phyloP scores from a whole-genome alignment of 2,113 vertebrate genomes.

The Heterotis niloticus region DNA sequence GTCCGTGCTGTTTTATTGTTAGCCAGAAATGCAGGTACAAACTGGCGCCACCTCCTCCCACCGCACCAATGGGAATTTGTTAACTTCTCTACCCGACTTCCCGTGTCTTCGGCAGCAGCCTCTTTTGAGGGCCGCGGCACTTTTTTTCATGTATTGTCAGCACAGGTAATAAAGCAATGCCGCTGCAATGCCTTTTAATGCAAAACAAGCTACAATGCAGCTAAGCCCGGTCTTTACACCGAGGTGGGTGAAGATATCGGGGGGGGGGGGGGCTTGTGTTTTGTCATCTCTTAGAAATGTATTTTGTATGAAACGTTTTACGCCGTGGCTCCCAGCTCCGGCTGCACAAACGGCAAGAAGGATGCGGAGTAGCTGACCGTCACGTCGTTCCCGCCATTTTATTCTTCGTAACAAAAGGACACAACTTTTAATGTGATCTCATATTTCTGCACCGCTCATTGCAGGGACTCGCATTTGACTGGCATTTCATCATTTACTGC shows the following conservation, averaged over 20 bases:
- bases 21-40: too few relatives aligned
- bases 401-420: too few relatives aligned
- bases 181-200: background rate
- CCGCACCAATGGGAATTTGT: background rate
- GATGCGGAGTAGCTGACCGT: too few relatives aligned
- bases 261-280: background rate
- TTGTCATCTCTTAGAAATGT: background rate
- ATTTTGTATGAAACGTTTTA: background rate
- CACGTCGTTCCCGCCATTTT: too few relatives aligned
- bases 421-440: too few relatives aligned
- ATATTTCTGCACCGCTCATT: background rate
- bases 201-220: background rate
- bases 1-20: background rate
- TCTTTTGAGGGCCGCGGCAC: too few relatives aligned
- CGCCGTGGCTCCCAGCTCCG: background rate
- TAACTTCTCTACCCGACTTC: background rate
- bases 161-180: background rate
- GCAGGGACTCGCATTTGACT: background rate
- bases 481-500: conserved; percentile 3
- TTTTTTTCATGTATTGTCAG: background rate
- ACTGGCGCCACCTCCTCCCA: too few relatives aligned
- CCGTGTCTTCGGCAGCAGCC: background rate
- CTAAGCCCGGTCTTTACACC: too few relatives aligned
- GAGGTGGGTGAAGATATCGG: too few relatives aligned
- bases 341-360: background rate